These are phyloP conservation scores for Argyra leucocephala DNA, from an alignment of 2,888 invertebrate species.

Conservation along the genomic window DNA sequence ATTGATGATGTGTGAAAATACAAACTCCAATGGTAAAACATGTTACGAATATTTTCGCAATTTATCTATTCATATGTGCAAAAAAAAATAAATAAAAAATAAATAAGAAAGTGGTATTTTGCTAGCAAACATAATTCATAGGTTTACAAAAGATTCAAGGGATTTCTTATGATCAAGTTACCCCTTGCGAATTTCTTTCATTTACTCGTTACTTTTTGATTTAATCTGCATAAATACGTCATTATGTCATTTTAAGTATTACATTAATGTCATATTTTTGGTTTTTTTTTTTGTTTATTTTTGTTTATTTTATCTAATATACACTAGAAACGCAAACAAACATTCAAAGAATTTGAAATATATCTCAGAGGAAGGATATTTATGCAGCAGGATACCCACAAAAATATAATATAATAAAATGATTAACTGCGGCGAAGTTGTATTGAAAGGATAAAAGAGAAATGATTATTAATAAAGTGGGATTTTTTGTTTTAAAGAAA, in stretches of 20 bases:
- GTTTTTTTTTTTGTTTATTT: background rate
- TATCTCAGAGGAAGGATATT: too few relatives aligned
- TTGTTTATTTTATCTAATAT: background rate
- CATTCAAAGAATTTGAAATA: too few relatives aligned
- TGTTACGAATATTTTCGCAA: background rate
- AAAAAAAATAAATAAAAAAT: too few relatives aligned
- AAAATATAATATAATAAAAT: too few relatives aligned
- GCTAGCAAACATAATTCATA: background rate
- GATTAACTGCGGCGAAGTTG: too few relatives aligned
- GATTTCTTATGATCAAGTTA: background rate
- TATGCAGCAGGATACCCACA: too few relatives aligned
- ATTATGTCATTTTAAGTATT: slow-evolving; percentile 1
- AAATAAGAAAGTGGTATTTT: background rate
- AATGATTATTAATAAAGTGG: too few relatives aligned
- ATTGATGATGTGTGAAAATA: background rate
- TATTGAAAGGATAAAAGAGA: too few relatives aligned
- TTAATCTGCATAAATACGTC: slow-evolving; percentile 4
- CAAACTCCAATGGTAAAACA: background rate
- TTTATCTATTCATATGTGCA: background rate
- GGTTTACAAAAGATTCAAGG: background rate
- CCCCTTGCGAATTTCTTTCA: background rate
- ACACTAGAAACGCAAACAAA: background rate
- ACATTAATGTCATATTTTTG: background rate
- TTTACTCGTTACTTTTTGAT: background rate
- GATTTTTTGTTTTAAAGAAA: too few relatives aligned